These are phyloP conservation scores for Branchellion lobata DNA, from an alignment of 2,888 invertebrate species.

Conservation along the genomic window DNA sequence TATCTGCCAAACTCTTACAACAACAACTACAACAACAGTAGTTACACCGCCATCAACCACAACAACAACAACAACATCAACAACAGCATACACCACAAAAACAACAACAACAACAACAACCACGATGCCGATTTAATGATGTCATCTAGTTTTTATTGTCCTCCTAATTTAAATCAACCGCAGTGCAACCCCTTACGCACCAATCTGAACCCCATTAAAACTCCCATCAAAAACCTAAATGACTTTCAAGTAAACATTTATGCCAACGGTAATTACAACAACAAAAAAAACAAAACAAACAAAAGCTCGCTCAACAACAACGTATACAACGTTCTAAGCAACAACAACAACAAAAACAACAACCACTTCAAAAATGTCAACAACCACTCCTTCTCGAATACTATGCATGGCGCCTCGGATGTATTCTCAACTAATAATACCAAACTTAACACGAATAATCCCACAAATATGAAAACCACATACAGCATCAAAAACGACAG, in stretches of 20 bases:
- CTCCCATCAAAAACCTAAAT: background rate
- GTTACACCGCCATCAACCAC: background rate
- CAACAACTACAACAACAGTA: background rate
- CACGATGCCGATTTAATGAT: background rate
- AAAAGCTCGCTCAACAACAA: too few relatives aligned
- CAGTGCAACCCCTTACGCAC: background rate
- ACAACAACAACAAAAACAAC: background rate
- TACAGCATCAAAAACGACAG: background rate
- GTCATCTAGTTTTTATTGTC: background rate
- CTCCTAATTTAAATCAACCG: background rate
- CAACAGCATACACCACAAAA: background rate
- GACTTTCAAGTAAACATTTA: background rate
- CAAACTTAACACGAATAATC: too few relatives aligned
- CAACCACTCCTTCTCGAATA: background rate
- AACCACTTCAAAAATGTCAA: background rate
- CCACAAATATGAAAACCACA: too few relatives aligned
- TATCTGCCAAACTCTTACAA: background rate
- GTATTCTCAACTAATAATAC: background rate
- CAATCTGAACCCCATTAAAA: background rate
- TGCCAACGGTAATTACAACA: background rate
- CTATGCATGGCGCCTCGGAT: background rate
- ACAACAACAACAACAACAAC: background rate
- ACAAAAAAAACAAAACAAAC: background rate
- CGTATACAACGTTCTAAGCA: constrained; percentile 1
- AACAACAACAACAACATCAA: background rate